phyloP scores from a whole-genome alignment of 2,888 invertebrate genomes.

The Diaperis boleti region DNA sequence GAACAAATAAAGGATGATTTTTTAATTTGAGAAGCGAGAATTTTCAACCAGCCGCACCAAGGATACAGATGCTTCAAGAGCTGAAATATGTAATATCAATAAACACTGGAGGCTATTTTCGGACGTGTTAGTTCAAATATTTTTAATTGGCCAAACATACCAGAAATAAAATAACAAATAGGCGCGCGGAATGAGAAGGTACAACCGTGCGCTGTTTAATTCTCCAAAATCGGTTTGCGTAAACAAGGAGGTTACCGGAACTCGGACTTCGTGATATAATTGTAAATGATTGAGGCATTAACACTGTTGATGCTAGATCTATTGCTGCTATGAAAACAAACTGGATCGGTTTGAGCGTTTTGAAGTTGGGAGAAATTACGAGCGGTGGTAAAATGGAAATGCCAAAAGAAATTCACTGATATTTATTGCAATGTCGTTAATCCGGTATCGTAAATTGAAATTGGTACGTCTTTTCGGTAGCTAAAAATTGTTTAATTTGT shows the following conservation, averaged over 20 bases:
- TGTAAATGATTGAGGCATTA: neutral
- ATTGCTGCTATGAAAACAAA: no score
- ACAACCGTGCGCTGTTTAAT: neutral
- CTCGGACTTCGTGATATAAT: neutral
- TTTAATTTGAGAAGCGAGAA: conserved; percentile 30
- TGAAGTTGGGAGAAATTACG: no score
- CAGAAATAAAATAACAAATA: conserved; percentile 48
- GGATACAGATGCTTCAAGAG: conserved; percentile 28
- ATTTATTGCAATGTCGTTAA: no score
- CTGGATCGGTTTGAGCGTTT: no score
- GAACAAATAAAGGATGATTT: conserved; percentile 25
- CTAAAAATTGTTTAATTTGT: no score
- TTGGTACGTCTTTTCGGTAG: no score
- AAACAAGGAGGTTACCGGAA: conserved; percentile 5
- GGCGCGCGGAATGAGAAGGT: conserved; percentile 20
- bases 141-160: conserved; percentile 50
- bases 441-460: no score
- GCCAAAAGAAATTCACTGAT: no score
- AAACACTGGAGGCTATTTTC: conserved; percentile 53
- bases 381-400: no score
- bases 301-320: no score
- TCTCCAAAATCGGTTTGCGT: neutral
- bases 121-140: conserved; percentile 51
- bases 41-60: conserved; percentile 20
- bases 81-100: conserved; percentile 49